Conservation (phyloP, 2,797 vertebrate species). For the Sandelia bainsii region DNA sequence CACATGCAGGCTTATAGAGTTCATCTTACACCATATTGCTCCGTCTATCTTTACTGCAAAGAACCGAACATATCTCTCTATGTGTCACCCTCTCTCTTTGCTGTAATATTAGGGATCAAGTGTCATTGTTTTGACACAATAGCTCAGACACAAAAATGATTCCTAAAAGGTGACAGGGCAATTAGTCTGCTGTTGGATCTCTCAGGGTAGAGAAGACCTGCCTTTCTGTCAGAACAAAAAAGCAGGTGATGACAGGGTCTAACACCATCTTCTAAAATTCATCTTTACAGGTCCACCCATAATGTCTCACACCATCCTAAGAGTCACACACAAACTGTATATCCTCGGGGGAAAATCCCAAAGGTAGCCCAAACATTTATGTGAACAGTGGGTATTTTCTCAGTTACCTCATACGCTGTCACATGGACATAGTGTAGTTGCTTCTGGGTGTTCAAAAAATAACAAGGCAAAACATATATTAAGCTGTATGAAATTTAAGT, state of each 20-base stretch:
- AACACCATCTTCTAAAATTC: slow-evolving; percentile 63
- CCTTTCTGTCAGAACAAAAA: slow-evolving; percentile 68
- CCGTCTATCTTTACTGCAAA: slow-evolving; percentile 48
- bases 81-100: slow-evolving; percentile 16
- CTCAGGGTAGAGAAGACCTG: slow-evolving; percentile 65
- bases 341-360: slow-evolving; percentile 30
- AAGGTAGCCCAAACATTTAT: slow-evolving; percentile 55
- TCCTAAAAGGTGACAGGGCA: slow-evolving; percentile 81
- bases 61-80: slow-evolving; percentile 29
- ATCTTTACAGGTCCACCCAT: slow-evolving; percentile 67
- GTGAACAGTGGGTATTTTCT: slow-evolving; percentile 60
- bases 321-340: slow-evolving; percentile 47
- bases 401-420: slow-evolving; percentile 49
- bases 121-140: slow-evolving; percentile 84
- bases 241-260: slow-evolving; percentile 75
- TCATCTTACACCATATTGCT: slow-evolving; percentile 57
- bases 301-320: slow-evolving; percentile 66
- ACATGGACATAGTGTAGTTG: slow-evolving; percentile 27
- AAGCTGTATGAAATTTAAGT: slow-evolving; percentile 1
- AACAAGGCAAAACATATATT: slow-evolving; percentile 7
- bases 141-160: slow-evolving; percentile 76
- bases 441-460: slow-evolving; percentile 29
- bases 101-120: slow-evolving; percentile 76
- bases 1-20: slow-evolving; percentile 51
- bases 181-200: slow-evolving; percentile 78